Conservation (phyloP, 1,140 invertebrate genomes). For the Drosophila triauraria region DNA sequence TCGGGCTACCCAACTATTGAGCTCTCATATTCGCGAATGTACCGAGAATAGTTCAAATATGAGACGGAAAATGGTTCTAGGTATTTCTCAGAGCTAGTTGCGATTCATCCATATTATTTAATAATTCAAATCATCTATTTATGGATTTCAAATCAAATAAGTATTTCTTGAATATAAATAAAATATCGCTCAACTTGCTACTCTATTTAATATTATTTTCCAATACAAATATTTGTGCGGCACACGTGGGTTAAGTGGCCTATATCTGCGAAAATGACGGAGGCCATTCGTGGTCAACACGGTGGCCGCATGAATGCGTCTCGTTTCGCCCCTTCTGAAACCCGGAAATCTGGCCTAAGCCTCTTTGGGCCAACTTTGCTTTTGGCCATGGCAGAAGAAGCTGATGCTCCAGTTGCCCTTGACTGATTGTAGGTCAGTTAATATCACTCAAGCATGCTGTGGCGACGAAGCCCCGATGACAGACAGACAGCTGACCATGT, state of each 20-base stretch:
- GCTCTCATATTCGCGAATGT: too few species aligned
- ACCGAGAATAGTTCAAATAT: not conserved
- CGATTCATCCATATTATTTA: too few species aligned
- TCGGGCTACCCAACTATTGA: not conserved
- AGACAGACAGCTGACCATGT: conserved; percentile 55
- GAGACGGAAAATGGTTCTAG: too few species aligned
- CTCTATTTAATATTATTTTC: not conserved
- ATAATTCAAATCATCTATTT: too few species aligned
- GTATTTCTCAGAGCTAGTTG: too few species aligned
- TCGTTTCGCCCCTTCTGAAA: conserved; percentile 1
- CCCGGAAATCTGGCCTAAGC: conserved; percentile 70
- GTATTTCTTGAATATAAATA: too few species aligned
- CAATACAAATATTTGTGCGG: not conserved
- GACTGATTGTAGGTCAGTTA: conserved; percentile 83
- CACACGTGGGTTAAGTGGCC: conserved; percentile 24
- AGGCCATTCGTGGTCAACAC: conserved; percentile 47
- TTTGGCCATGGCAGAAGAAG: conserved; percentile 15
- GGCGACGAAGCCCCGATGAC: conserved; percentile 61
- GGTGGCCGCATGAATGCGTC: conserved; percentile 52
- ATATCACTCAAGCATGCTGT: conserved; percentile 76
- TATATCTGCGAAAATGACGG: conserved; percentile 45
- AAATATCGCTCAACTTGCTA: not conserved
- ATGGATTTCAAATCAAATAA: too few species aligned
- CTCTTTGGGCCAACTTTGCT: conserved; percentile 46
- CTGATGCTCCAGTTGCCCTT: conserved; percentile 53